These are phyloP conservation scores for Todiramphus saurophagus DNA, from an alignment of 2,113 vertebrate genomes.

Conservation along the genomic window DNA sequence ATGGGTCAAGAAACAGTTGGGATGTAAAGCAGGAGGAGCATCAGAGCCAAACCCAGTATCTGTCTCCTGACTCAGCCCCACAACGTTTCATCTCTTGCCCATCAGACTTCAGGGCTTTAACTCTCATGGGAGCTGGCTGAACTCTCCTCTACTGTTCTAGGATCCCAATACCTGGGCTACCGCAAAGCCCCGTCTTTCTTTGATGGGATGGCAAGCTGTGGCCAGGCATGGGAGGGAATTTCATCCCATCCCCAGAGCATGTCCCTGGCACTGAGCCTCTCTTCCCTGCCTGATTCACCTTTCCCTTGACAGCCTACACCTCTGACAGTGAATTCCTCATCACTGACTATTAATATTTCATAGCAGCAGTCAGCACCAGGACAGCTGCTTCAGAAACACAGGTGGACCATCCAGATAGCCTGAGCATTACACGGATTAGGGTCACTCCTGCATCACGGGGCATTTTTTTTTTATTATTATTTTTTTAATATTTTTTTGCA, in stretches of 20 bases:
- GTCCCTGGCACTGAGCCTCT: background rate
- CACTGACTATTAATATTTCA: conserved; percentile 27
- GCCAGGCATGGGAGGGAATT: accelerated
- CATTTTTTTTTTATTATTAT: background rate
- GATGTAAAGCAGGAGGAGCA: background rate
- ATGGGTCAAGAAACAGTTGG: background rate
- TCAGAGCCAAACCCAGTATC: accelerated
- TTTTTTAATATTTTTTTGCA: background rate
- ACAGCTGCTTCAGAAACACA: accelerated
- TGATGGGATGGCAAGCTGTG: background rate
- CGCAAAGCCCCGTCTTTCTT: background rate
- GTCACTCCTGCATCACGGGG: accelerated
- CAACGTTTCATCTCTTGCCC: accelerated
- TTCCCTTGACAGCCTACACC: background rate
- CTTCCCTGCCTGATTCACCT: background rate
- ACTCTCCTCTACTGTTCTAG: accelerated
- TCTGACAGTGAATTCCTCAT: conserved; percentile 28
- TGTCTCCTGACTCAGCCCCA: background rate
- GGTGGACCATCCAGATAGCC: background rate
- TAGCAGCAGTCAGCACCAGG: background rate
- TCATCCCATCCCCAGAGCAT: accelerated
- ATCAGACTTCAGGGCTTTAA: background rate
- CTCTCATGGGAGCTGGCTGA: background rate
- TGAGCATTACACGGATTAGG: background rate
- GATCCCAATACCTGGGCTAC: background rate